phyloP scores from a whole-genome alignment of 2,113 vertebrate species.

The Glareola pratincola region DNA sequence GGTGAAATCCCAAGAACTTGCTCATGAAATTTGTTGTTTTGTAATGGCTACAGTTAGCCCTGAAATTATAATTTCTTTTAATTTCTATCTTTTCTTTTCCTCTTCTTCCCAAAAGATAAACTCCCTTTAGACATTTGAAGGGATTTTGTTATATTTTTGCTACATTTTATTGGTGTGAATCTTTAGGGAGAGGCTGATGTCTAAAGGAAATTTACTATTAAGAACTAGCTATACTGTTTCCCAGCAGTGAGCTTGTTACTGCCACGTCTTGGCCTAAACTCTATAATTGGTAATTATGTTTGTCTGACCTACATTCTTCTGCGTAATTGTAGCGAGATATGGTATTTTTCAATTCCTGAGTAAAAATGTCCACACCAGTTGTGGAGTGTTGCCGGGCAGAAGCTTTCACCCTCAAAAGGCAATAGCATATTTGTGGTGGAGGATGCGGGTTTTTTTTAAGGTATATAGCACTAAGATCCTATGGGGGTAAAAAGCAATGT shows the following conservation, averaged over 20 bases:
- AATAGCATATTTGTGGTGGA: conserved; percentile 8
- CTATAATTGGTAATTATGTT: conserved; percentile 61
- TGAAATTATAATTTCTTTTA: conserved; percentile 12
- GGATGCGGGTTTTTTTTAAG: background rate
- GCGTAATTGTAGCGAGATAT: conserved; percentile 27
- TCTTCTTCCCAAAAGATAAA: background rate
- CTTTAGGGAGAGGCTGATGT: conserved; percentile 43
- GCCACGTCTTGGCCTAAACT: conserved; percentile 23
- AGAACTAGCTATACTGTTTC: conserved; percentile 31
- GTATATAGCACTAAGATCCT: background rate
- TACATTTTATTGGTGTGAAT: conserved; percentile 42
- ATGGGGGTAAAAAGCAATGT: conserved; percentile 7
- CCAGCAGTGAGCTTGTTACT: conserved; percentile 40
- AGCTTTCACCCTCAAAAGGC: conserved; percentile 22
- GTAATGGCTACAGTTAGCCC: background rate
- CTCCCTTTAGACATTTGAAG: background rate
- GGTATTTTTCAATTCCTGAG: conserved; percentile 27
- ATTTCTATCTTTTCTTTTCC: background rate
- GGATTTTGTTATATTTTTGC: conserved; percentile 33
- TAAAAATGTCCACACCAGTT: conserved; percentile 21
- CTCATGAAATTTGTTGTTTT: background rate
- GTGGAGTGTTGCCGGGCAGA: conserved; percentile 29
- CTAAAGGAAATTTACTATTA: conserved; percentile 62
- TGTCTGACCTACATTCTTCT: conserved; percentile 55
- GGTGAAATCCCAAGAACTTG: background rate